Evolutionary conservation across 2,113 vertebrate species (phyloP), one percentile per base, ranked within the genome.

Genomic region (Clupea harengus): DNA sequence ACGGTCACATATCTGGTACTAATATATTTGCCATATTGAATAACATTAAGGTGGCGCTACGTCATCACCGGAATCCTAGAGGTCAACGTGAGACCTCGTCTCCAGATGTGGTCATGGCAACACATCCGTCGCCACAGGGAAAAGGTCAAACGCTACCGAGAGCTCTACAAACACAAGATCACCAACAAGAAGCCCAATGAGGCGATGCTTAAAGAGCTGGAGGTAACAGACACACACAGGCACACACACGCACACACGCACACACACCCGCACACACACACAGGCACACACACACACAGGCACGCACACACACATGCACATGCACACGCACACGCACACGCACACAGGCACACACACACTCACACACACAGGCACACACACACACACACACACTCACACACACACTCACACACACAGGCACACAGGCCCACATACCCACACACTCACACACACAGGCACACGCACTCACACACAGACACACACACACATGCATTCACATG

Each of bases 81-180:
- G 94, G 97, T 99, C 82, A 96, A 97, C 81, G 89, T 99, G 86
- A 95, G 95, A 87, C 98, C 97, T 7, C 94, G 89, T 5, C 95
- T 99, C 81, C 94, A 95, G 25, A 97, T 98, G 97, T 99, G 98
- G 98, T 99, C 98, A 4, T 99, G 98, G 98, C 91, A 94, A 17
- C 95, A 95, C 89, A 99, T 99, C 91, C 83, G 28, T 0, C 81
- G 87, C 32, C 98, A 99, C 28, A 94, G 97, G 44, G 91, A 93
- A 72, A 94, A 93, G 91, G 90, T 97, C 25, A 99, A 98, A 88
- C 89, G 45, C 32, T 99, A 98, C 88, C 94, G 94, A 89, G 96
- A 97, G 13, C 88, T 98, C 57, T 99, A 99, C 93, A 99, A 97
- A 92, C 94, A 87, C 83, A 99, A 97, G 89, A 96, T 99, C 95